These are phyloP conservation scores for Bubalus kerabau DNA, from an alignment of 2,113 vertebrate species.

Conservation along the genomic window DNA sequence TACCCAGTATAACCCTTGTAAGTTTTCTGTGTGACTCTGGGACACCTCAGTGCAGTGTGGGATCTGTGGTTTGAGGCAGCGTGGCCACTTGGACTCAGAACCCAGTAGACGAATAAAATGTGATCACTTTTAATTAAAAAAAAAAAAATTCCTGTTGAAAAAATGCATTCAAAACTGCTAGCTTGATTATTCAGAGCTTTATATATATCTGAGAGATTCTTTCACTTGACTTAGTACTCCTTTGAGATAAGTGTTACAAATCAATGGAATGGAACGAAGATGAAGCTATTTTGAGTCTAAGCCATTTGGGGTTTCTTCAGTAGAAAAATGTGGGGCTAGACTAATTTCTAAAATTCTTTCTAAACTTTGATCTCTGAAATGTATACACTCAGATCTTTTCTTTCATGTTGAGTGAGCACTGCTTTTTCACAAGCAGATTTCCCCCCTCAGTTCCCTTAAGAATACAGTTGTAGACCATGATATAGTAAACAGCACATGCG, in stretches of 20 bases:
- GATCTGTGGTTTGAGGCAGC: neutral
- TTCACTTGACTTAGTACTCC: neutral
- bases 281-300: neutral
- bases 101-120: neutral
- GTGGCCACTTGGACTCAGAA: neutral
- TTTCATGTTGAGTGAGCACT: neutral
- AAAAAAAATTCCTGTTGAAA: neutral
- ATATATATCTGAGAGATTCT: neutral
- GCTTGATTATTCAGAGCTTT: neutral
- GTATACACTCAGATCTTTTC: neutral
- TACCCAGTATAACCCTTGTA: neutral
- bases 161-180: neutral
- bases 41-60: neutral
- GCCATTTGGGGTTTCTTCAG: neutral
- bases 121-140: neutral
- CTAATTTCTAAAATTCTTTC: conserved; percentile 2
- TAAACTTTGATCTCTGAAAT: neutral
- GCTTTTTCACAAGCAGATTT: neutral
- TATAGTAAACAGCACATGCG: neutral
- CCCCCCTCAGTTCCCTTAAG: neutral
- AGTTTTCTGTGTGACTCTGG: neutral
- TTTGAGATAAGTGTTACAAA: neutral
- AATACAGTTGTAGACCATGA: neutral
- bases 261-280: neutral
- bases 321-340: neutral